Evolutionary conservation across 2,888 invertebrate genomes (phyloP).

Genomic region (Drosophila paucipuncta): DNA sequence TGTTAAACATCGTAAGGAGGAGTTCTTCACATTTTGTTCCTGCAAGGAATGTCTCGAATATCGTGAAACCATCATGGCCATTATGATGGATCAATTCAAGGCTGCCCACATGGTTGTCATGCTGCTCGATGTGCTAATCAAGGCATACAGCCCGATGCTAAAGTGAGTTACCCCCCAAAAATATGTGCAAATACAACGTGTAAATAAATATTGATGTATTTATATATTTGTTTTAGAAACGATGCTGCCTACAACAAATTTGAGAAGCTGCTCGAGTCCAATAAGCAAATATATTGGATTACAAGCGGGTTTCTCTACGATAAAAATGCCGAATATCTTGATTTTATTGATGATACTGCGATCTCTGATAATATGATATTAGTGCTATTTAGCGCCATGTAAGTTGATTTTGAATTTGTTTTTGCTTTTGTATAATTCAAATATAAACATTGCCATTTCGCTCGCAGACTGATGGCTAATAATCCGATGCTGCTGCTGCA

Average conservation of each 20-base stretch:
- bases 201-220: neutral
- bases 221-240: slow-evolving; percentile 65
- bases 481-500: slow-evolving; percentile 89
- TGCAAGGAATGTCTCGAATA: slow-evolving; percentile 84
- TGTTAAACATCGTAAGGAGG: slow-evolving; percentile 82
- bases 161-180: slow-evolving; percentile 71
- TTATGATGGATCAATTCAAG: slow-evolving; percentile 85
- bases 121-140: slow-evolving; percentile 82
- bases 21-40: slow-evolving; percentile 84
- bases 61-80: slow-evolving; percentile 83
- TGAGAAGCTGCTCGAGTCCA: slow-evolving; percentile 82
- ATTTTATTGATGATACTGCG: slow-evolving; percentile 84
- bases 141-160: slow-evolving; percentile 84
- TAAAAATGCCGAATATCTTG: slow-evolving; percentile 84
- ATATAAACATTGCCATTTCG: neutral
- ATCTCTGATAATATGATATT: slow-evolving; percentile 85
- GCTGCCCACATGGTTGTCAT: slow-evolving; percentile 84
- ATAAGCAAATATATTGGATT: slow-evolving; percentile 83
- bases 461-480: slow-evolving; percentile 86
- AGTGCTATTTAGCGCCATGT: slow-evolving; percentile 84
- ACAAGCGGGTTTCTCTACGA: slow-evolving; percentile 83
- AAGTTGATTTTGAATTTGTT: slow-evolving; percentile 46
- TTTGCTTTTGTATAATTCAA: neutral
- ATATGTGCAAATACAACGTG: neutral
- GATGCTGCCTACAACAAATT: slow-evolving; percentile 83